These are phyloP conservation scores for Cossypha niveicapilla DNA, from an alignment of 2,797 vertebrate species.

Conservation along the genomic window DNA sequence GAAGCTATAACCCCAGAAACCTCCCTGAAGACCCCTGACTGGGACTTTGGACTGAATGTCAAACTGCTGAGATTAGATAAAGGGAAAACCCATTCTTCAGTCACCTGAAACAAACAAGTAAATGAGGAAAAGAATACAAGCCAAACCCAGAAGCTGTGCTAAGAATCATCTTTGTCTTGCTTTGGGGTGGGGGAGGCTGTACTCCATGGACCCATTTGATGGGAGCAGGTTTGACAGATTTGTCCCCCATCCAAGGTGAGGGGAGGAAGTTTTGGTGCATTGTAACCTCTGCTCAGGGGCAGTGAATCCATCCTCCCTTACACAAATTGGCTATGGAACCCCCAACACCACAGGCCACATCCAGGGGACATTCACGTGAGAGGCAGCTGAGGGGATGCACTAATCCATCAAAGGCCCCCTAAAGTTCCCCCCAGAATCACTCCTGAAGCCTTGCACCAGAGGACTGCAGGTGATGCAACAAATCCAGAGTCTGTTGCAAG, in stretches of 20 bases:
- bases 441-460: not conserved
- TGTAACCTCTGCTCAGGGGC: not conserved
- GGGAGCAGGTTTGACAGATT: not conserved
- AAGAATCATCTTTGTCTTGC: too few species aligned
- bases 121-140: not conserved
- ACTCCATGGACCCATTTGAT: not conserved
- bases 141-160: not conserved
- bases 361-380: rapidly evolving
- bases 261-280: not conserved
- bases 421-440: too few species aligned
- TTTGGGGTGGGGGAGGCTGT: not conserved
- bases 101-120: too few species aligned
- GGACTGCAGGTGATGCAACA: rapidly evolving
- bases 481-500: not conserved
- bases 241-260: rapidly evolving
- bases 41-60: not conserved
- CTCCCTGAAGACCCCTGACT: not conserved
- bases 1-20: not conserved
- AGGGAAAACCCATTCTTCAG: not conserved
- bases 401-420: not conserved
- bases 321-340: not conserved
- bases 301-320: not conserved
- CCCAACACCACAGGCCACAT: not conserved
- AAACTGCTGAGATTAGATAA: not conserved
- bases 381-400: too few species aligned